These are phyloP conservation scores for Brotula barbata DNA, from an alignment of 2,797 vertebrate species.

Conservation along the genomic window DNA sequence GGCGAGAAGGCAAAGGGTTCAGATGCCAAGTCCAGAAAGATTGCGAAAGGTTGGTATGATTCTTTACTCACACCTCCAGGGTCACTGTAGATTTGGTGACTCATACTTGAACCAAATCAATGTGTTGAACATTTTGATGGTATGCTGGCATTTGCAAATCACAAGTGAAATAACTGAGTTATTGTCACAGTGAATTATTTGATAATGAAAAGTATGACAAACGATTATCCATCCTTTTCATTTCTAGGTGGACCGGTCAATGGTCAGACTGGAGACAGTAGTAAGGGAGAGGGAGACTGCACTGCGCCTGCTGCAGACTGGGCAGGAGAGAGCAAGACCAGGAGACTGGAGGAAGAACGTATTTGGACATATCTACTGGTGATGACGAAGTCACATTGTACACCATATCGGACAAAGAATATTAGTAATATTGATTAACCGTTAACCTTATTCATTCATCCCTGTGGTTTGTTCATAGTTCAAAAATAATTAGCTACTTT, in stretches of 20 bases:
- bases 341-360: conserved; percentile 89
- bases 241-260: conserved; percentile 85
- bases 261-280: conserved; percentile 86
- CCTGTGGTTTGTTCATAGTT: too few species aligned
- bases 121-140: too few species aligned
- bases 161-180: too few species aligned
- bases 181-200: background rate
- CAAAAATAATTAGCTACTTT: too few species aligned
- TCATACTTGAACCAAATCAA: too few species aligned
- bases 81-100: background rate
- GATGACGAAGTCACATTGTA: conserved; percentile 14
- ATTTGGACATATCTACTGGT: conserved; percentile 90
- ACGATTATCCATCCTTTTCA: conserved; percentile 1
- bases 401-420: background rate
- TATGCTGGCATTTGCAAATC: too few species aligned
- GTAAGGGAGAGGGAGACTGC: conserved; percentile 90
- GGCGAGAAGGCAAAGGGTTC: conserved; percentile 81
- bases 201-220: background rate
- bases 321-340: conserved; percentile 87
- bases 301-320: conserved; percentile 91
- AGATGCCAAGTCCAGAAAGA: conserved; percentile 94
- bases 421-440: background rate
- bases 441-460: background rate
- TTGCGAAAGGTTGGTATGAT: conserved; percentile 85
- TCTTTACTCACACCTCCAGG: background rate